These are phyloP conservation scores for Hexactinellida sp. DNA, from an alignment of 37 sponge, comb jelly and placozoan species.

Conservation along the genomic window DNA sequence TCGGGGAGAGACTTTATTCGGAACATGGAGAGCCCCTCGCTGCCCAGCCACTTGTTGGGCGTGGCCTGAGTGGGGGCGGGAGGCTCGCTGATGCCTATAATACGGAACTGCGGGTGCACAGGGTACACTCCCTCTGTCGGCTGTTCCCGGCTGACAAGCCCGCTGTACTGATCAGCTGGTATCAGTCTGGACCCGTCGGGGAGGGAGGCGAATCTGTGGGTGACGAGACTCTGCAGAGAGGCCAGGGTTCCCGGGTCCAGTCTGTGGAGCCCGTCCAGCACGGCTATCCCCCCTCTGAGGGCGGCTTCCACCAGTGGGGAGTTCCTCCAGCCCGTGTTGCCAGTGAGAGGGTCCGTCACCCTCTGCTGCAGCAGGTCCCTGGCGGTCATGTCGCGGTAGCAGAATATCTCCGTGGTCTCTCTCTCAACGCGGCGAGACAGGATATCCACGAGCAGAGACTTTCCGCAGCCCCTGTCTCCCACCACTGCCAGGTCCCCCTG, in stretches of 20 bases:
- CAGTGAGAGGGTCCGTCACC: conserved; percentile 39
- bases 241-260: conserved; percentile 56
- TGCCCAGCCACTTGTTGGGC: background rate
- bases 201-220: conserved; percentile 16
- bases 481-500: background rate
- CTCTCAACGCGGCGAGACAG: background rate
- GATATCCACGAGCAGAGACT: background rate
- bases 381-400: conserved; percentile 71
- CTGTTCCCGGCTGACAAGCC: background rate
- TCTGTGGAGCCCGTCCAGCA: conserved; percentile 72
- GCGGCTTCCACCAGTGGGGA: conserved; percentile 65
- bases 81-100: conserved; percentile 19
- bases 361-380: conserved; percentile 78
- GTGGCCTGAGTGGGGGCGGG: background rate
- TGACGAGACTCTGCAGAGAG: conserved; percentile 44
- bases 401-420: background rate
- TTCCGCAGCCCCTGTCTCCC: background rate
- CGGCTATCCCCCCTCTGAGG: conserved; percentile 39
- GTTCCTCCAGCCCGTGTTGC: conserved; percentile 66
- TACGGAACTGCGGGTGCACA: conserved; percentile 25
- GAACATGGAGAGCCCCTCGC: background rate
- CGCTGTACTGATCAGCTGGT: background rate
- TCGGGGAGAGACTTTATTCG: background rate
- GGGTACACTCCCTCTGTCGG: conserved; percentile 4
- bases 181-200: conserved; percentile 27